Base-by-base conservation (phyloP, 2,888 invertebrate species). In the Rhynchonema sp. region DNA sequence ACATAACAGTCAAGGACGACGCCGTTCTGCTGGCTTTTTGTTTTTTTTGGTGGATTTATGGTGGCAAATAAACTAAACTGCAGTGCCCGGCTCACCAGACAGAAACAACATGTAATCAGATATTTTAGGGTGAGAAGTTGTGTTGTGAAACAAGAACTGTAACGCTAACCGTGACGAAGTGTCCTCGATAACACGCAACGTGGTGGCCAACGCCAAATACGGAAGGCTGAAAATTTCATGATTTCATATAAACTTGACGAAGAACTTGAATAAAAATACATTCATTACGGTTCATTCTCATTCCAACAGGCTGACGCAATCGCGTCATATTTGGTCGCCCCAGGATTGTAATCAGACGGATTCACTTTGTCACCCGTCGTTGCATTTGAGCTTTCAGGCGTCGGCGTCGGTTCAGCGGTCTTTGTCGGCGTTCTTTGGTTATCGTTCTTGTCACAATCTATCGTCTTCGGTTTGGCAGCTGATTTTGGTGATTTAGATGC, bases 121-220 rank as follows among this genome's bases (percentile, higher is more conserved):
- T 30, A 63, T 61, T 59, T 59, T 6, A 52, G 6, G 13, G 13
- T 9, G 6, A n/a, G 9, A 6, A 52, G 13, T 13, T 13, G 20
- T 38, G 20, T 38, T 38, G 20, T 9, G 38, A 13, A 38, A 20
- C n/a, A n/a, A n/a, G n/a, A n/a, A n/a, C n/a, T 38, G 38, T 20
- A 20, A 59, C 1, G 6, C 46, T 2, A 22, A 66, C 68, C 68
- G 65, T 3, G 63, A 64, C 2, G 71, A 69, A 3, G 66, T 84
- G 22, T 80, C 83, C 75, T 98, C 96, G 60, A 98, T 90, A 60
- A 82, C 80, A 72, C 90, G 86, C 66, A 98, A 80, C 0, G 96
- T 94, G 70, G 82, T 82, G 0, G 94, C 84, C 54, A 98, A 76
- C 0, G 94, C 94, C 63, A 88, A 77, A 73, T 96, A 98, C 0